phyloP scores from a whole-genome alignment of 2,888 invertebrate species.

The Lissonota sp. region DNA sequence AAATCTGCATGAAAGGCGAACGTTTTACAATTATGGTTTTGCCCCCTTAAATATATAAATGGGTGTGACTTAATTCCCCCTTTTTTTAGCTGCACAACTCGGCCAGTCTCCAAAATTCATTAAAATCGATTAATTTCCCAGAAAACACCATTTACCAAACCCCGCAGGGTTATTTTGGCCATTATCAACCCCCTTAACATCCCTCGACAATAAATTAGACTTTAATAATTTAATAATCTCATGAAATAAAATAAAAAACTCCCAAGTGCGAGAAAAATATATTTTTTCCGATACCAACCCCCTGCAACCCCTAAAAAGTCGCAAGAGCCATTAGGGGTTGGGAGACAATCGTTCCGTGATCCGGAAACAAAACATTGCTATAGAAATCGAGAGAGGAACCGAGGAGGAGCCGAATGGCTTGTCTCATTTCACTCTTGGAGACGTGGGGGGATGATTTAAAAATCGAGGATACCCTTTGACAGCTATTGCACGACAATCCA shows the following conservation, averaged over 20 bases:
- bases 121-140: background rate
- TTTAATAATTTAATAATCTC: too few species aligned
- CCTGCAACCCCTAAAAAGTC: conserved; percentile 49
- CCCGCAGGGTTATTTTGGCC: too few species aligned
- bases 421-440: conserved; percentile 83
- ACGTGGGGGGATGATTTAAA: conserved; percentile 78
- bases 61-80: too few species aligned
- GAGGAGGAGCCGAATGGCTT: conserved; percentile 67
- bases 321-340: conserved; percentile 42
- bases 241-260: too few species aligned
- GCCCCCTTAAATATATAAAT: background rate
- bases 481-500: conserved; percentile 80
- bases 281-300: conserved; percentile 23
- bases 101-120: too few species aligned
- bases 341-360: conserved; percentile 52
- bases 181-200: too few species aligned
- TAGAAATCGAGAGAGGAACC: conserved; percentile 31
- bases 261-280: too few species aligned
- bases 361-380: conserved; percentile 29
- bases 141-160: background rate
- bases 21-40: background rate
- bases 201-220: too few species aligned
- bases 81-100: too few species aligned
- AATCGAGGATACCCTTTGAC: conserved; percentile 82
- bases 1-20: conserved; percentile 53